These are phyloP conservation scores for Sylvicola fuscatus DNA, from an alignment of 2,888 invertebrate species.

Conservation along the genomic window DNA sequence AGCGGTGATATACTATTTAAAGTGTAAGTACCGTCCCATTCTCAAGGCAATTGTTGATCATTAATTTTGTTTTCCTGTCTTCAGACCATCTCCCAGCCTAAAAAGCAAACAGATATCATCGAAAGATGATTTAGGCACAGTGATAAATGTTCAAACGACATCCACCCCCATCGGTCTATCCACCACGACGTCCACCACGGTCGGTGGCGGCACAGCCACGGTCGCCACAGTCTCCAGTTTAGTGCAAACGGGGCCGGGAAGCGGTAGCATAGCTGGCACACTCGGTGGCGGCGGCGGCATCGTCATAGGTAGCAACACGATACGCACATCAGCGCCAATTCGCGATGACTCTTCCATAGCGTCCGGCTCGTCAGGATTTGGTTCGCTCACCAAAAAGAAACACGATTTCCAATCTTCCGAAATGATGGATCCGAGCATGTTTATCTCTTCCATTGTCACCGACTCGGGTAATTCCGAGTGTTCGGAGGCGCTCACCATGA, in stretches of 20 bases:
- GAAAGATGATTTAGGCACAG: conserved; percentile 20
- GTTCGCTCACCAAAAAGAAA: conserved; percentile 59
- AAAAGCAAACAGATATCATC: conserved; percentile 34
- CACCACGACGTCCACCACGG: too few species aligned
- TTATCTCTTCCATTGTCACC: conserved; percentile 22
- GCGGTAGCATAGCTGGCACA: neutral
- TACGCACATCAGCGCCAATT: conserved; percentile 21
- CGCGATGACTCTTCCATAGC: conserved; percentile 41
- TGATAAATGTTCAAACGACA: conserved; percentile 4
- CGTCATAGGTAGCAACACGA: conserved; percentile 13
- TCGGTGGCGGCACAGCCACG: neutral
- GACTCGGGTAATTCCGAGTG: conserved; percentile 25
- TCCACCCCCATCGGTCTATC: too few species aligned
- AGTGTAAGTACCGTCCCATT: conserved; percentile 50
- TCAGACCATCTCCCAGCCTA: conserved; percentile 40
- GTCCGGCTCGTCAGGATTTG: conserved; percentile 69
- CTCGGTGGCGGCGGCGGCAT: neutral
- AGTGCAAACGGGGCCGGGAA: conserved; percentile 6
- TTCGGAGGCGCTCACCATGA: conserved; percentile 15
- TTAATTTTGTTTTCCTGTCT: too few species aligned
- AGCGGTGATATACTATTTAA: conserved; percentile 94
- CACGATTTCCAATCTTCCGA: neutral
- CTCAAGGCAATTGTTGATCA: neutral
- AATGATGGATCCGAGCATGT: conserved; percentile 12
- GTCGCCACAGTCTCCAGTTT: conserved; percentile 4